Percentiles rank a stretch among this genome's conserved stretches.
Evolutionary conservation across 2,113 vertebrate species (phyloP).

Genomic region (Cacatua alba): DNA sequence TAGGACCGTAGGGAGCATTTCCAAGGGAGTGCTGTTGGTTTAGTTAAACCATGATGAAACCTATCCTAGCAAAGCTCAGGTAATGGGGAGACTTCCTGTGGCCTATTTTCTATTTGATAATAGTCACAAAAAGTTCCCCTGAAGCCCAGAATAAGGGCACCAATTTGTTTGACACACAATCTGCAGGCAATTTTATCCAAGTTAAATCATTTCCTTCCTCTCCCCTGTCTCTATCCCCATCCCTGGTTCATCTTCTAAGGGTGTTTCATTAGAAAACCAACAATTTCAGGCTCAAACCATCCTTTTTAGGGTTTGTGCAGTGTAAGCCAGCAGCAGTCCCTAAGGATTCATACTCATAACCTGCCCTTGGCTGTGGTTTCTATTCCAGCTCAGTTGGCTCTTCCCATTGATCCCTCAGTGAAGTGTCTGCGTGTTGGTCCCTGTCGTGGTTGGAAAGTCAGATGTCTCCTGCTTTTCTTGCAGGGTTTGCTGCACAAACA

Average conservation of each 20-base stretch:
- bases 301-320: not conserved
- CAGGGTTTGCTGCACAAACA: not conserved
- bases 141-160: not conserved
- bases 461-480: not conserved
- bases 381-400: not conserved
- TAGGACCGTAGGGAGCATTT: not conserved
- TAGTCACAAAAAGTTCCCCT: not conserved
- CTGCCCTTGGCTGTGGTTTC: not conserved
- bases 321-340: not conserved
- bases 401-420: not conserved
- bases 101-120: not conserved
- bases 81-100: not conserved
- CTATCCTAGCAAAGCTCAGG: not conserved
- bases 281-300: not conserved
- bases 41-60: not conserved
- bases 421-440: not conserved
- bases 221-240: not conserved
- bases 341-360: not conserved
- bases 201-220: not conserved
- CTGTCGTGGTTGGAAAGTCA: not conserved
- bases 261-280: not conserved
- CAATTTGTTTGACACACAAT: fast-evolving
- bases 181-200: fast-evolving
- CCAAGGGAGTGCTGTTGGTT: not conserved
- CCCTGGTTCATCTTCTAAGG: not conserved